Evolutionary conservation across 2,113 vertebrate genomes (phyloP).

Genomic region (Lathamus discolor): DNA sequence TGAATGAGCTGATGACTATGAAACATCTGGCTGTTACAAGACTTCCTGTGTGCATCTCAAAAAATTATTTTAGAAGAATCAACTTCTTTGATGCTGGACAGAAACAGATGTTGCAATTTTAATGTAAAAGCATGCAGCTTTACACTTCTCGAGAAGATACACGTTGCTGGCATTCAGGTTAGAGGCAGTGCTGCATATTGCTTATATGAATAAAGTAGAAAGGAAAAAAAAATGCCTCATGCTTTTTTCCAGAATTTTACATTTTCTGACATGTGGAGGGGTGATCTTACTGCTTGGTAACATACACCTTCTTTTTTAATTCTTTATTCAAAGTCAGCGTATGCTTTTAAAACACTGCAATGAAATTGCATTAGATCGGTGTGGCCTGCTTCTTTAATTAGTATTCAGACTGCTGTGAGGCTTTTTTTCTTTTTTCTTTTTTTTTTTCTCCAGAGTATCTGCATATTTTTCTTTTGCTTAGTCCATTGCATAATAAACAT

Average conservation of each 20-base stretch:
- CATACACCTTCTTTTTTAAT: neutral
- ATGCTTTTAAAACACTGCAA: conserved; percentile 9
- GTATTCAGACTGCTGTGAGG: neutral
- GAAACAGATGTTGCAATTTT: neutral
- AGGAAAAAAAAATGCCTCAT: neutral
- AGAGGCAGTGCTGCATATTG: neutral
- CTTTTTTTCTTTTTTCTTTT: neutral
- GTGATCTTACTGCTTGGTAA: neutral
- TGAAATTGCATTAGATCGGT: neutral
- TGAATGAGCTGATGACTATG: neutral
- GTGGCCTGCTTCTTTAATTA: conserved; percentile 14
- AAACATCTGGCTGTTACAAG: neutral
- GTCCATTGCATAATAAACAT: neutral
- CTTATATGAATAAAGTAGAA: neutral
- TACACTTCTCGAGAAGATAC: neutral
- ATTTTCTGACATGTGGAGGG: neutral
- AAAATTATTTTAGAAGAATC: neutral
- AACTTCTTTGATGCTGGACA: neutral
- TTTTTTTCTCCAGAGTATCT: neutral
- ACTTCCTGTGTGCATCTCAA: neutral
- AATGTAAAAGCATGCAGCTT: neutral
- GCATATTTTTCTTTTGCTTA: neutral
- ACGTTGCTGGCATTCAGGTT: neutral
- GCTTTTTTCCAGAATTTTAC: neutral
- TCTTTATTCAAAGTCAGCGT: neutral